phyloP scores from a whole-genome alignment of 2,113 vertebrate genomes.

The Vanacampus margaritifer region DNA sequence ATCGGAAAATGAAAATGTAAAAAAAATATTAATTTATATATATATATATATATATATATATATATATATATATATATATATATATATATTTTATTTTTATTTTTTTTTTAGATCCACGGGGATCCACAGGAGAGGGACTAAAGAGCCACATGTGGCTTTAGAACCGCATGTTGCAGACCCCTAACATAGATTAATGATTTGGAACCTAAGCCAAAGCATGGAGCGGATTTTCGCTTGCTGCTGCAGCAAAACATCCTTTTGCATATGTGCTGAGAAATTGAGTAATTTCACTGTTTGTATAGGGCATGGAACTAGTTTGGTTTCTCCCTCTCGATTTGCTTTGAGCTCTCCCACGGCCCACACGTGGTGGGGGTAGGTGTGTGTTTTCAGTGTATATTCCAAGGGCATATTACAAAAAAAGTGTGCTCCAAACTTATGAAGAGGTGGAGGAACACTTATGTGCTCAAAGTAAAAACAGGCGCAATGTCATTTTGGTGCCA shows the following conservation, averaged over 20 bases:
- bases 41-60: too few relatives aligned
- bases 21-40: too few relatives aligned
- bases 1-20: too few relatives aligned
- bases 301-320: neutral
- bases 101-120: too few relatives aligned
- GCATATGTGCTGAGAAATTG: neutral
- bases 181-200: neutral
- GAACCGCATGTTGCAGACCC: too few relatives aligned
- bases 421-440: neutral
- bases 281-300: neutral
- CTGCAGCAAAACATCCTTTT: neutral
- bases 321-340: neutral
- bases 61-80: too few relatives aligned
- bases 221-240: neutral
- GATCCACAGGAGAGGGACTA: too few relatives aligned
- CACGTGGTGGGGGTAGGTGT: neutral
- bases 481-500: too few relatives aligned
- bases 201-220: neutral
- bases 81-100: too few relatives aligned
- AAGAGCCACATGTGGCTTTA: too few relatives aligned
- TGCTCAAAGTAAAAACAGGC: too few relatives aligned
- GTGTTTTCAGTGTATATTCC: neutral
- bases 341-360: neutral
- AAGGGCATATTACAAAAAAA: neutral
- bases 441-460: neutral